A percentile compares a stretch with the other conserved stretches of the same genome.
Conservation (phyloP, 1,140 invertebrate species). For the Holcopasites calliopsidis region DNA sequence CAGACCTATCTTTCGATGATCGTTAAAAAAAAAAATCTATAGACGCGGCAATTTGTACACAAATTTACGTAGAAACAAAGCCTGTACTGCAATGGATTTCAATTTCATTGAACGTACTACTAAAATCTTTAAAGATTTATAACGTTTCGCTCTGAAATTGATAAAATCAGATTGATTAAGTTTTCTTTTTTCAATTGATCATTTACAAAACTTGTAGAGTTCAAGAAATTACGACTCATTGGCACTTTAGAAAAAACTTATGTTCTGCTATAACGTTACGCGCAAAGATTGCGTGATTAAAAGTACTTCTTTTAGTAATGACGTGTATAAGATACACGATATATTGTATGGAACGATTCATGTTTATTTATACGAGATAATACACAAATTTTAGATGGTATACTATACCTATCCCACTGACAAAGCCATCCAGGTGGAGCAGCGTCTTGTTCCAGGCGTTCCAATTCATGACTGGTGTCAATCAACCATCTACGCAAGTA, state of each 20-base stretch:
- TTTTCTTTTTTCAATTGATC: background rate
- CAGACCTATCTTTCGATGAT: conserved; percentile 19
- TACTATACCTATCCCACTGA: conserved; percentile 88
- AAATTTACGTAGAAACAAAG: conserved; percentile 5
- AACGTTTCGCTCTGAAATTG: conserved; percentile 30
- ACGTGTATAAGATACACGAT: conserved; percentile 43
- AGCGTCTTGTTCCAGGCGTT: conserved; percentile 82
- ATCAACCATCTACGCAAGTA: conserved; percentile 83
- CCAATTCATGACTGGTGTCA: conserved; percentile 81
- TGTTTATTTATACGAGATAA: conserved; percentile 46
- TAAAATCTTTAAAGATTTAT: conserved; percentile 19
- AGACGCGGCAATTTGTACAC: background rate
- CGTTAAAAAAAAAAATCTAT: background rate
- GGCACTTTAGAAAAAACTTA: no score
- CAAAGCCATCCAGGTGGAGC: conserved; percentile 86
- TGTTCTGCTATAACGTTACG: background rate
- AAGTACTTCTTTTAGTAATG: conserved; percentile 17
- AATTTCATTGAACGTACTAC: no score
- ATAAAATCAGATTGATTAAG: conserved; percentile 42
- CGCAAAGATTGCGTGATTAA: conserved; percentile 29
- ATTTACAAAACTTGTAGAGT: no score
- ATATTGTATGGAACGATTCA: conserved; percentile 39
- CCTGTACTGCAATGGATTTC: background rate
- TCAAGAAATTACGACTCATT: background rate
- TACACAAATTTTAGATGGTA: conserved; percentile 57